Conservation (phyloP, 2,113 vertebrate genomes). For the Setophaga kirtlandii region DNA sequence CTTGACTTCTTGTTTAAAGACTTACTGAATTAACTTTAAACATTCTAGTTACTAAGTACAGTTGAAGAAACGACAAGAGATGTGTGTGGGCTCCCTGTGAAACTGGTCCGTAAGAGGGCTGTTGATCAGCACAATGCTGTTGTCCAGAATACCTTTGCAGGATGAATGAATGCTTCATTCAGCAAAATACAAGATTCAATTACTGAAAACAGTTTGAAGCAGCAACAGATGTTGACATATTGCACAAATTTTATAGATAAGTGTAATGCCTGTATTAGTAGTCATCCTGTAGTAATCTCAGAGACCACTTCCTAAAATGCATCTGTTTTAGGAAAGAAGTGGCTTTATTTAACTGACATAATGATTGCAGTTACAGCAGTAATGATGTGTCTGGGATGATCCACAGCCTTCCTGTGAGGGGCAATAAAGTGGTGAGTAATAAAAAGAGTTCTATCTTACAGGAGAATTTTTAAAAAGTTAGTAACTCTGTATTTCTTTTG, state of each 20-base stretch:
- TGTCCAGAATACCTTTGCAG: conserved; percentile 79
- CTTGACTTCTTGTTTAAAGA: background rate
- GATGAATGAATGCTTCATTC: conserved; percentile 80
- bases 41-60: conserved; percentile 83
- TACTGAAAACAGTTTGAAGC: conserved; percentile 78
- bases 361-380: background rate
- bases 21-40: background rate
- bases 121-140: conserved; percentile 87
- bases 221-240: conserved; percentile 77
- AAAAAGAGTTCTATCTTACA: background rate
- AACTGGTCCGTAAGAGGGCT: conserved; percentile 87
- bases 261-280: background rate
- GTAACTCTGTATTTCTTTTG: background rate
- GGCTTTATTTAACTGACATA: background rate
- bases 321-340: background rate
- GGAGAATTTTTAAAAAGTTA: background rate
- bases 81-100: conserved; percentile 87
- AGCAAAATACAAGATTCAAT: conserved; percentile 79
- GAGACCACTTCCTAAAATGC: background rate
- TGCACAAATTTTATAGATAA: conserved; percentile 82
- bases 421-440: background rate
- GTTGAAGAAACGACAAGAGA: conserved; percentile 86
- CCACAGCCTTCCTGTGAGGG: background rate
- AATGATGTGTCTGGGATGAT: background rate
- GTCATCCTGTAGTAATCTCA: background rate